Conservation (phyloP, 2,888 invertebrate genomes). For the Helobdella robusta region DNA sequence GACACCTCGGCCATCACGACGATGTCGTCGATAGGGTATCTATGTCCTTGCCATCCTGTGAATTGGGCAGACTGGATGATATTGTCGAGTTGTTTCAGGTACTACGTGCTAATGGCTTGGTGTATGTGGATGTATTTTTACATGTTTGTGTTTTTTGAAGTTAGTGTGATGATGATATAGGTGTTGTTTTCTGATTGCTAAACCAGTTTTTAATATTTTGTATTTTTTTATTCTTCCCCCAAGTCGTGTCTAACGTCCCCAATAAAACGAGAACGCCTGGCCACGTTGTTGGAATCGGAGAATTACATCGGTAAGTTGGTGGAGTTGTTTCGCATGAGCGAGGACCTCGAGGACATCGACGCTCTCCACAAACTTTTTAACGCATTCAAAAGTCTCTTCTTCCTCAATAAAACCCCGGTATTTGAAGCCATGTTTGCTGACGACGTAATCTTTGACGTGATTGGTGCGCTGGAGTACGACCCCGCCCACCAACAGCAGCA, state of each 20-base stretch:
- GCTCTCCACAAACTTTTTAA: conserved; percentile 88
- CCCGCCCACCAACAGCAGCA: conserved; percentile 57
- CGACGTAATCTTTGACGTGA: conserved; percentile 74
- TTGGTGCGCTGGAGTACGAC: conserved; percentile 95
- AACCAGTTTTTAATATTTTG: too few species aligned
- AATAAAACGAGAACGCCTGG: conserved; percentile 83
- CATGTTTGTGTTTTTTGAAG: too few species aligned
- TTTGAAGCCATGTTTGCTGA: conserved; percentile 95
- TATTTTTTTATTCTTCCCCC: too few species aligned
- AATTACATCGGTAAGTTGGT: conserved; percentile 79
- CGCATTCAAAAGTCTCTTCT: conserved; percentile 95
- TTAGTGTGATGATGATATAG: too few species aligned
- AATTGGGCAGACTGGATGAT: conserved; percentile 82
- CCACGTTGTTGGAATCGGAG: conserved; percentile 82
- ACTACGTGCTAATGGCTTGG: too few species aligned
- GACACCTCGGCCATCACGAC: conserved; percentile 52
- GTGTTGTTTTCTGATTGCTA: too few species aligned
- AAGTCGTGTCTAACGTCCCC: conserved; percentile 64
- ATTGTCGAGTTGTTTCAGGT: conserved; percentile 64
- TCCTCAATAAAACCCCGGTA: conserved; percentile 89
- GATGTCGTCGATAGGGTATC: conserved; percentile 80
- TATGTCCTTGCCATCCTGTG: conserved; percentile 87
- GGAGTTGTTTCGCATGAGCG: conserved; percentile 89
- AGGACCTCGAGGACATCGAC: conserved; percentile 80
- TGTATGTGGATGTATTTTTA: too few species aligned